A percentile compares a stretch with the other conserved stretches of the same genome.
phyloP scores from a whole-genome alignment of 1,140 invertebrate species.

The Mya arenaria region DNA sequence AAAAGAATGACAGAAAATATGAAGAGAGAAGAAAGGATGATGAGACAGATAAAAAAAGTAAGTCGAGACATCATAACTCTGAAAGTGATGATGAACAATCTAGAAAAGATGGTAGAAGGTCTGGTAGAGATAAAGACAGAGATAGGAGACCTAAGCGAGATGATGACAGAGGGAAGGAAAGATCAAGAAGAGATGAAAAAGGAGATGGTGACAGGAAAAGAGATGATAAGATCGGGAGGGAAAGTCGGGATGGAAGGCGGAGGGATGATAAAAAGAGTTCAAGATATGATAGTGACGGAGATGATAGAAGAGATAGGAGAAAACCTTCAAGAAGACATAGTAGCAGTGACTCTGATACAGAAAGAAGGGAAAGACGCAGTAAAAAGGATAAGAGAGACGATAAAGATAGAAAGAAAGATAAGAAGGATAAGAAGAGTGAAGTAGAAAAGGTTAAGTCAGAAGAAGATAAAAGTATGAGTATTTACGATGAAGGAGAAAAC shows the following conservation, averaged over 20 bases:
- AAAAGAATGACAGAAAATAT: conserved; percentile 39
- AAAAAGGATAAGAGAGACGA: conserved; percentile 31
- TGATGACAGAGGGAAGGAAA: conserved; percentile 8
- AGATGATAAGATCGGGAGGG: conserved; percentile 28
- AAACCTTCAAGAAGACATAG: conserved; percentile 32
- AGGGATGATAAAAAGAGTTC: conserved; percentile 23
- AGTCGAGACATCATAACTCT: too few relatives aligned
- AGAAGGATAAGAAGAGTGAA: conserved; percentile 19
- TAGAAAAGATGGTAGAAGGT: not conserved
- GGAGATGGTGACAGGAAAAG: conserved; percentile 1
- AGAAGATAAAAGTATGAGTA: conserved; percentile 49
- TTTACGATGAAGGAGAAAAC: conserved; percentile 62
- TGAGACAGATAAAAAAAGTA: not conserved
- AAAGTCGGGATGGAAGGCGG: not conserved
- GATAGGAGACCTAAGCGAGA: conserved; percentile 6
- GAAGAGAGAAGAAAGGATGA: not conserved
- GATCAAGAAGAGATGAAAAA: conserved; percentile 14
- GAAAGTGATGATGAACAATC: not conserved
- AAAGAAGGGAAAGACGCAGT: conserved; percentile 34
- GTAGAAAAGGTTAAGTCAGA: conserved; percentile 46
- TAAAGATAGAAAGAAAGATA: not conserved
- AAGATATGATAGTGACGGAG: conserved; percentile 19
- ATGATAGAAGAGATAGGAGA: conserved; percentile 26
- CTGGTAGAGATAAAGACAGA: conserved; percentile 6
- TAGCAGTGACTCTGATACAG: conserved; percentile 5